phyloP scores from a whole-genome alignment of 2,113 vertebrate genomes.

The Aplodontia rufa region DNA sequence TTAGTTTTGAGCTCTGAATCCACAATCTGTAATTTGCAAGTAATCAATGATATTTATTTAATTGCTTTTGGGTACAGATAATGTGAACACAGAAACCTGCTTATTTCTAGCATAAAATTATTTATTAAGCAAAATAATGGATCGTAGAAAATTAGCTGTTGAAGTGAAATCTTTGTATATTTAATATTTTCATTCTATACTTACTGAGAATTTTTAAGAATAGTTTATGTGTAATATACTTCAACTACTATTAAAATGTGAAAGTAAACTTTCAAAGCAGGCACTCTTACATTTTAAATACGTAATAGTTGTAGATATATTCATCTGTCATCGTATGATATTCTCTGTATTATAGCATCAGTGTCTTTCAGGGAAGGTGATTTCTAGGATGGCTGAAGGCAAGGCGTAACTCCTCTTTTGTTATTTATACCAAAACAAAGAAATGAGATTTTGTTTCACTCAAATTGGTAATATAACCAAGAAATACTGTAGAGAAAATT shows the following conservation, averaged over 20 bases:
- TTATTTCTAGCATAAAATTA: slow-evolving; percentile 15
- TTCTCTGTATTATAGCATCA: slow-evolving; percentile 12
- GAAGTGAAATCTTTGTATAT: neutral
- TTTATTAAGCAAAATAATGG: slow-evolving; percentile 34
- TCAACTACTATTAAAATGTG: neutral
- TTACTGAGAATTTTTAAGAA: slow-evolving; percentile 22
- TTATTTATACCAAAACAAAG: neutral
- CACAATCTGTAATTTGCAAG: slow-evolving; percentile 49
- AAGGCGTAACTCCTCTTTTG: neutral
- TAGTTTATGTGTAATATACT: neutral
- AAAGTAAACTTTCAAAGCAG: slow-evolving; percentile 28
- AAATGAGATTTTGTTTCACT: neutral
- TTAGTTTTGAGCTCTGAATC: slow-evolving; percentile 35
- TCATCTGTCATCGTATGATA: neutral
- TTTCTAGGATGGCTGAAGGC: neutral
- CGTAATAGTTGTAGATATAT: neutral
- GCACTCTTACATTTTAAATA: neutral
- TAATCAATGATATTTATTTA: slow-evolving; percentile 58
- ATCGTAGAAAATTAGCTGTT: neutral
- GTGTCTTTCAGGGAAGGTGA: neutral
- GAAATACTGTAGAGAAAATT: neutral
- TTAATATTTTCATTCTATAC: slow-evolving; percentile 10
- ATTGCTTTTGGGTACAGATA: slow-evolving; percentile 29
- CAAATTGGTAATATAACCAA: neutral
- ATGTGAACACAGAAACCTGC: neutral